These are phyloP conservation scores for Scomber scombrus DNA, from an alignment of 2,113 vertebrate species.

Conservation along the genomic window DNA sequence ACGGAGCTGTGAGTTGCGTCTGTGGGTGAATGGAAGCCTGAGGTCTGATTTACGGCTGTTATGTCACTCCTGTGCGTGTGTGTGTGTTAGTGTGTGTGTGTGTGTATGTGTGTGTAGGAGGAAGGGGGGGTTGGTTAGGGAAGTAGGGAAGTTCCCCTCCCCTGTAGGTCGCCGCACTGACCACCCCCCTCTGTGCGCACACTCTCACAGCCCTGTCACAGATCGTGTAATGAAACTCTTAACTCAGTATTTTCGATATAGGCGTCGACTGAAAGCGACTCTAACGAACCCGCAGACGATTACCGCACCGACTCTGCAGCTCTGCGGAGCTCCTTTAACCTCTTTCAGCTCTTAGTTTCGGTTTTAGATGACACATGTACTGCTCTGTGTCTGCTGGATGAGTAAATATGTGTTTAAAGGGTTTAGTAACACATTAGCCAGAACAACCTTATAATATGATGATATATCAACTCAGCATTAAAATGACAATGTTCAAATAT, in stretches of 20 bases:
- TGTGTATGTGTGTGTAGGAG: background rate
- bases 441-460: too few species aligned
- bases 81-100: too few species aligned
- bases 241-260: background rate
- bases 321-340: background rate
- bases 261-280: background rate
- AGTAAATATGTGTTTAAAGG: too few species aligned
- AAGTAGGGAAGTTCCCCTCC: conserved; percentile 47
- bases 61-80: background rate
- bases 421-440: too few species aligned
- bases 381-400: too few species aligned
- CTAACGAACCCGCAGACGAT: too few species aligned
- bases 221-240: conserved; percentile 6
- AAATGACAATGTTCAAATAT: too few species aligned
- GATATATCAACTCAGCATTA: too few species aligned
- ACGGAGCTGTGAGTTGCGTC: background rate
- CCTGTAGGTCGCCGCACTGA: conserved; percentile 1
- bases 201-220: background rate
- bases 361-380: too few species aligned
- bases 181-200: background rate
- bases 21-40: conserved; percentile 14
- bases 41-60: conserved; percentile 24
- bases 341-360: background rate
- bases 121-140: background rate
- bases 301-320: too few species aligned